Percentiles rank a stretch among this genome's conserved stretches.
phyloP scores from a whole-genome alignment of 2,113 vertebrate genomes.

The Xenopus laevis region DNA sequence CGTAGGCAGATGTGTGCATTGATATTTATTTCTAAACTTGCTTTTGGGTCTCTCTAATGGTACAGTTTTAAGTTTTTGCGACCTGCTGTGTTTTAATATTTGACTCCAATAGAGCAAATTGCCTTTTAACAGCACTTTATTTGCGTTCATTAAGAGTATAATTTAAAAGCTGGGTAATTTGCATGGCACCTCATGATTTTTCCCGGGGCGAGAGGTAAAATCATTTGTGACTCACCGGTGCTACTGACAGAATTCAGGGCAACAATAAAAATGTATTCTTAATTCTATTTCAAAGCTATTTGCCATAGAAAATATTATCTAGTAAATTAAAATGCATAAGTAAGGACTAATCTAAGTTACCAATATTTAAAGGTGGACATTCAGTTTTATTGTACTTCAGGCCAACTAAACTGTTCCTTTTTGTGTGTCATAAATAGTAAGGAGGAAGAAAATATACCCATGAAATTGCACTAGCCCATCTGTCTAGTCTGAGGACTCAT shows the following conservation, averaged over 20 bases:
- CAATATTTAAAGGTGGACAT: too few species aligned
- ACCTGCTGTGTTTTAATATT: slow-evolving; percentile 80
- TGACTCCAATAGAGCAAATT: slow-evolving; percentile 81
- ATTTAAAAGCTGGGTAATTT: slow-evolving; percentile 78
- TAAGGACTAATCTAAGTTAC: too few species aligned
- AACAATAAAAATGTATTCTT: background rate
- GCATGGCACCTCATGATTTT: slow-evolving; percentile 70
- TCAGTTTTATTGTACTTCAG: too few species aligned
- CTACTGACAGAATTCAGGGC: slow-evolving; percentile 2
- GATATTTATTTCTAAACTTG: background rate
- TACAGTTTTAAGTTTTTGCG: slow-evolving; percentile 52
- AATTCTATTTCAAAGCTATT: too few species aligned
- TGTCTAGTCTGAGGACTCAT: too few species aligned
- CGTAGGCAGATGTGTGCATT: too few species aligned
- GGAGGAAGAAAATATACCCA: too few species aligned
- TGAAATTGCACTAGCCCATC: too few species aligned
- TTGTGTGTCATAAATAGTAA: too few species aligned
- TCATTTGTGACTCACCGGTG: slow-evolving; percentile 30
- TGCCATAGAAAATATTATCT: too few species aligned
- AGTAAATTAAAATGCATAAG: too few species aligned
- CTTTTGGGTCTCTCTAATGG: background rate
- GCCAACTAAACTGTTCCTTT: too few species aligned
- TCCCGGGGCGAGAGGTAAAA: slow-evolving; percentile 23
- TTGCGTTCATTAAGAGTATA: slow-evolving; percentile 79
- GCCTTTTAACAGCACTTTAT: slow-evolving; percentile 81